Percentiles rank a stretch among this genome's conserved stretches.
Evolutionary conservation across 2,113 vertebrate genomes (phyloP).

Genomic region (Carlito syrichta): DNA sequence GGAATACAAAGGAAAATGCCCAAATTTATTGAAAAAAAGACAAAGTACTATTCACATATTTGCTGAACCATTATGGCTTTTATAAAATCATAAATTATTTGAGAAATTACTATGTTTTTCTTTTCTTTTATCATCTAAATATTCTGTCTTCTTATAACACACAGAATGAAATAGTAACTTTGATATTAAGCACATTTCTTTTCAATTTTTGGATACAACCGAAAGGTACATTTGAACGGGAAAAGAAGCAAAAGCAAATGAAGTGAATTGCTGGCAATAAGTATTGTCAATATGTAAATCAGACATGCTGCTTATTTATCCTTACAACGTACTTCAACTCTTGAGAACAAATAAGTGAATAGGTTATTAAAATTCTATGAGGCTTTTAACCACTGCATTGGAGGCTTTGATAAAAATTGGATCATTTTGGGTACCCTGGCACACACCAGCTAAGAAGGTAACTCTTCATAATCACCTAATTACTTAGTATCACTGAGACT

Average conservation of each 20-base stretch:
- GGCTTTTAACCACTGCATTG: background rate
- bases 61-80: background rate
- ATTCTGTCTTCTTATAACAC: background rate
- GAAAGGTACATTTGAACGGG: background rate
- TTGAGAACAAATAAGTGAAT: background rate
- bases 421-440: background rate
- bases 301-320: background rate
- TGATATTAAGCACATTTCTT: background rate
- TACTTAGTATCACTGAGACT: background rate
- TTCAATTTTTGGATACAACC: background rate
- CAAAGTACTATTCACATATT: background rate
- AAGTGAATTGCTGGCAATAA: background rate
- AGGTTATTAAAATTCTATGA: background rate
- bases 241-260: background rate
- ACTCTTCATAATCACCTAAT: background rate
- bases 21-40: background rate
- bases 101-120: background rate
- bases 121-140: constrained; percentile 2
- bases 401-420: background rate
- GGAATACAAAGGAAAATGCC: background rate
- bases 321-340: background rate
- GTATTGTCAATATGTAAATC: background rate
- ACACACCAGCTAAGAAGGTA: background rate
- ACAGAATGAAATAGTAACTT: background rate
- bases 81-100: background rate